Evolutionary conservation across 35 echinoderm and acorn worm genomes (phyloP).

Genomic region (Heliocidaris erythrogramma): DNA sequence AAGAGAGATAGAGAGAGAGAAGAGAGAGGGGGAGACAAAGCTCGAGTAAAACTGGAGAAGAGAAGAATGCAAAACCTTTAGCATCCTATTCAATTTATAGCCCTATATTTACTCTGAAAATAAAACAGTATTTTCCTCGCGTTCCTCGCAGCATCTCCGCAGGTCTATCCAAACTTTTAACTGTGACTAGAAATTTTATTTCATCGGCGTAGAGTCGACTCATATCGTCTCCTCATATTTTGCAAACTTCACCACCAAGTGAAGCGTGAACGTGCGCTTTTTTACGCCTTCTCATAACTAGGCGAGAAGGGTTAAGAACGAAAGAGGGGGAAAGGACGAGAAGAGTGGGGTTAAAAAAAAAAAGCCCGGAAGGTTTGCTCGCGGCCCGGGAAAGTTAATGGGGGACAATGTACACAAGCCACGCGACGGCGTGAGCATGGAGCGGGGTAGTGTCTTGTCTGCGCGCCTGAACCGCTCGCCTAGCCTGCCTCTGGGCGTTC

Average conservation of each 20-base stretch:
- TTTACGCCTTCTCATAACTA: neutral
- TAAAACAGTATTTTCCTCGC: neutral
- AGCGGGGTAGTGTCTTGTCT: neutral
- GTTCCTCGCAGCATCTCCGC: neutral
- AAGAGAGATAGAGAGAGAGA: neutral
- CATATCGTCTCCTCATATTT: neutral
- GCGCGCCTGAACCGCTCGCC: neutral
- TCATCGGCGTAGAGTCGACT: neutral
- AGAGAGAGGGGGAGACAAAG: neutral
- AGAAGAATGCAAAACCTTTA: neutral
- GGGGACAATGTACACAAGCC: neutral
- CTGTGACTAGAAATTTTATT: slow-evolving; percentile 33
- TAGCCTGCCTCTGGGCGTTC: neutral
- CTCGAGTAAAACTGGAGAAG: neutral
- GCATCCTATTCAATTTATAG: neutral
- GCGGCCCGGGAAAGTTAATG: neutral
- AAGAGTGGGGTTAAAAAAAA: neutral
- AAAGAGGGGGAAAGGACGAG: neutral
- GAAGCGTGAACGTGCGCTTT: neutral
- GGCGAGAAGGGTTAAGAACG: neutral
- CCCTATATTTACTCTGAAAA: slow-evolving; percentile 13
- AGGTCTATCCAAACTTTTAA: slow-evolving; percentile 20
- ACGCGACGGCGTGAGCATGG: neutral
- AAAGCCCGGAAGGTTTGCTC: neutral
- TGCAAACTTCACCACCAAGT: neutral